Evolutionary conservation across 2,888 invertebrate genomes (phyloP), one percentile per base, ranked within the genome.

Genomic region (Marronus borbonicus): DNA sequence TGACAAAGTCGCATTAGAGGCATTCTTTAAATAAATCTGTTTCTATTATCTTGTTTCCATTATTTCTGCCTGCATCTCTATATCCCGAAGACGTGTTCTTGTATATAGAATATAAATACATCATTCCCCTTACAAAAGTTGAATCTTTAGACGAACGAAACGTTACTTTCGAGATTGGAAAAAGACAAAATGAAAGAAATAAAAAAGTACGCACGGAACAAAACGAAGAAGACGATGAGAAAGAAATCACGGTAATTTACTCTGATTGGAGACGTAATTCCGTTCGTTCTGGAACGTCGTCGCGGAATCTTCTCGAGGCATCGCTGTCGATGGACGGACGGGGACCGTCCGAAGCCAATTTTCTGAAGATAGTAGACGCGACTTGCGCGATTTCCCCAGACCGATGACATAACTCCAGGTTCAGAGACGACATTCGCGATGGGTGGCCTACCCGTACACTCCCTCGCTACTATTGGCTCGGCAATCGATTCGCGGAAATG

Each of bases 401-500:
- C 76, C 44, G 76, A 74, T 72, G 74, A 80, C 81, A 82, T 83
- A 81, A 81, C 82, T 83, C 82, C 55, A 80, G 77, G 81, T 80
- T 80, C 81, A 81, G 82, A 80, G 81, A 81, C 81, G 80, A 82
- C 80, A 82, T 80, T 82, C 85, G 79, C 82, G 85, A 84, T 86
- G 86, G 85, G 86, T 85, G 86, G 86, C 82, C 82, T 82, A 81
- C 82, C 83, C 80, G 80, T 81, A 72, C 78, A 83, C 82, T 84
- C 83, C 83, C 83, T 83, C 82, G 78, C 82, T 80, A 81, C 84
- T 81, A 85, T 85, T 83, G 84, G 84, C 80, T 81, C 82, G 80
- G 81, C 82, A 81, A 83, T 83, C 83, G 83, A 81, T 86, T 85
- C 86, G 84, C 83, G 83, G 86, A 86, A 86, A 84, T 85, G 83